Evolutionary conservation across 2,797 vertebrate genomes (phyloP).

Genomic region (Acanthiza pusilla): DNA sequence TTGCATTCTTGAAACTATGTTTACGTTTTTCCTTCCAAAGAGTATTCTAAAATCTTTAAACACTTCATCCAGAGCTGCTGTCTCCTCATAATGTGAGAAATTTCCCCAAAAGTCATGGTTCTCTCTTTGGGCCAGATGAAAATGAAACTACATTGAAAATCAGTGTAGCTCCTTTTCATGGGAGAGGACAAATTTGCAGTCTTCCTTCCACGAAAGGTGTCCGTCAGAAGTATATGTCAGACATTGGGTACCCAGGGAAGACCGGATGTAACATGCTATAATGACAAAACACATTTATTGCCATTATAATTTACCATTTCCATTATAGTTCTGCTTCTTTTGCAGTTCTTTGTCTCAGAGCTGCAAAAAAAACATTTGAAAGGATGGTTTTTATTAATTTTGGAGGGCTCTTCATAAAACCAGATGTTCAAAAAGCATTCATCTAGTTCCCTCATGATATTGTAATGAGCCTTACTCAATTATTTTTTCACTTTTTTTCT

Average conservation of each 20-base stretch:
- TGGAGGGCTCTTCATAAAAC: neutral
- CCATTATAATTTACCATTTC: neutral
- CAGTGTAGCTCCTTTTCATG: neutral
- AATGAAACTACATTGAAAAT: neutral
- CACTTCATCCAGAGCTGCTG: neutral
- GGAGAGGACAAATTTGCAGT: neutral
- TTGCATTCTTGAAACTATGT: neutral
- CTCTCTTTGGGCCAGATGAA: neutral
- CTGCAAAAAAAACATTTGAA: neutral
- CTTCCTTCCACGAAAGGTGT: neutral
- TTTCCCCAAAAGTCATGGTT: neutral
- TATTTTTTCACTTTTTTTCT: neutral
- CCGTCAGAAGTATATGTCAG: fast-evolving
- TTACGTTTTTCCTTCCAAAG: neutral
- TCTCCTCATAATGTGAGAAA: neutral
- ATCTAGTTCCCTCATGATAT: neutral
- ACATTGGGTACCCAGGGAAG: neutral
- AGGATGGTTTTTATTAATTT: neutral
- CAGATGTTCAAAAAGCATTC: neutral
- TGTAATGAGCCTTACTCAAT: neutral
- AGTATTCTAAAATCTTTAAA: neutral
- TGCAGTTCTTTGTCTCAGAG: neutral
- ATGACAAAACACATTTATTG: neutral
- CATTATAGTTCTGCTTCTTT: neutral
- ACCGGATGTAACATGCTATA: neutral